Evolutionary conservation across 2,888 invertebrate species (phyloP).

Genomic region (Apoderus coryli): DNA sequence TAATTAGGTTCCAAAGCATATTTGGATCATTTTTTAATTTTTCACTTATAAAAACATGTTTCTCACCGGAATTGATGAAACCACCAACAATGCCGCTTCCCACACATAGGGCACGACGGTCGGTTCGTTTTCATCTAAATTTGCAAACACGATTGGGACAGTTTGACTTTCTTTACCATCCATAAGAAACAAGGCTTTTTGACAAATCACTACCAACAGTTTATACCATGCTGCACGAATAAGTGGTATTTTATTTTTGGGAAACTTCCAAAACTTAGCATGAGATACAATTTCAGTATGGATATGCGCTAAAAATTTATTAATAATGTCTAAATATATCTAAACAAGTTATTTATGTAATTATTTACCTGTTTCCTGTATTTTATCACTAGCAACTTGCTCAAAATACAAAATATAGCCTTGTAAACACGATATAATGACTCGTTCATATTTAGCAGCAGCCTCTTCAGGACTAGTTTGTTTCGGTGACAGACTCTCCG

Average conservation of each 20-base stretch:
- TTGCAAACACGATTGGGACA: slow-evolving; percentile 42
- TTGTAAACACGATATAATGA: slow-evolving; percentile 49
- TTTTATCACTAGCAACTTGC: slow-evolving; percentile 36
- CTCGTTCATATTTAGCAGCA: slow-evolving; percentile 51
- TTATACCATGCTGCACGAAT: slow-evolving; percentile 53
- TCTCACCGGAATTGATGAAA: slow-evolving; percentile 42
- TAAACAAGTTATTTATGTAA: no score
- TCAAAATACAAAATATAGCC: slow-evolving; percentile 48
- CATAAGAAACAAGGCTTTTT: slow-evolving; percentile 40
- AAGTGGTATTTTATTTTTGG: slow-evolving; percentile 38
- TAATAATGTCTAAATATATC: no score
- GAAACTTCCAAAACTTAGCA: slow-evolving; percentile 58
- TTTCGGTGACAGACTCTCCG: slow-evolving; percentile 39
- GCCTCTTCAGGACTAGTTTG: slow-evolving; percentile 47
- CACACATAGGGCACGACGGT: slow-evolving; percentile 52
- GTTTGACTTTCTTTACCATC: slow-evolving; percentile 40
- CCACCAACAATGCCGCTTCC: slow-evolving; percentile 53
- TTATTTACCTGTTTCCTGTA: slow-evolving; percentile 39
- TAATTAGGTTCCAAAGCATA: no score
- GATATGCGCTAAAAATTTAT: no score
- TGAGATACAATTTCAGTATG: slow-evolving; percentile 30
- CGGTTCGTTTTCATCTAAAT: slow-evolving; percentile 55
- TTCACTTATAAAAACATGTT: no score
- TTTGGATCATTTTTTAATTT: no score
- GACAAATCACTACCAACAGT: slow-evolving; percentile 44